These are phyloP conservation scores for Acanthopagrus latus DNA, from an alignment of 2,797 vertebrate species.

Conservation along the genomic window DNA sequence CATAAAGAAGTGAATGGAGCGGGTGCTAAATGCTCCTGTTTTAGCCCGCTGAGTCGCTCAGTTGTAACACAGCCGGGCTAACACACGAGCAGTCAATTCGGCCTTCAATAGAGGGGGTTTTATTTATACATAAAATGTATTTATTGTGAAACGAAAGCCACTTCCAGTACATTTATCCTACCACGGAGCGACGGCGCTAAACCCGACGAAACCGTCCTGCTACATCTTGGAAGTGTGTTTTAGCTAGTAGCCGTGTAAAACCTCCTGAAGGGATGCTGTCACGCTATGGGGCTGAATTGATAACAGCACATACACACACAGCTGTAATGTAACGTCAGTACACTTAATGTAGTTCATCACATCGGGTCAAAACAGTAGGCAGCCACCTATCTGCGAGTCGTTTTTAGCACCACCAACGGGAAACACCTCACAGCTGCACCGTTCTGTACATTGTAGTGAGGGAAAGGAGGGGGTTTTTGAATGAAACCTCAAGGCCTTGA, in stretches of 20 bases:
- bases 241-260: background rate
- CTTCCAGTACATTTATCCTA: background rate
- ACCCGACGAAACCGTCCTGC: slow-evolving; percentile 4
- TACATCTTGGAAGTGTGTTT: slow-evolving; percentile 6
- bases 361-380: slow-evolving; percentile 40
- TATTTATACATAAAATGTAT: background rate
- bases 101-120: background rate
- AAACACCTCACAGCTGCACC: slow-evolving; percentile 53
- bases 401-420: slow-evolving; percentile 68
- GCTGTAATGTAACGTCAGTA: slow-evolving; percentile 28
- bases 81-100: background rate
- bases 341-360: slow-evolving; percentile 35
- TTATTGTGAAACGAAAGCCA: background rate
- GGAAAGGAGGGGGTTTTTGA: background rate
- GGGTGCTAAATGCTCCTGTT: slow-evolving; percentile 46
- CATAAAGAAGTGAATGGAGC: slow-evolving; percentile 67
- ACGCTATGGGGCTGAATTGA: slow-evolving; percentile 1
- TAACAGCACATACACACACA: slow-evolving; percentile 14
- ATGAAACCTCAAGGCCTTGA: slow-evolving; percentile 8
- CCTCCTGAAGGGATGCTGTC: slow-evolving; percentile 30
- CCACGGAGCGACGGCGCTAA: background rate
- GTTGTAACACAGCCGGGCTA: background rate
- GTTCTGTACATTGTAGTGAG: slow-evolving; percentile 16
- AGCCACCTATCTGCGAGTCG: slow-evolving; percentile 28
- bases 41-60: slow-evolving; percentile 12